Conservation (phyloP, 2,797 vertebrate genomes). For the Cryptoprocta ferox region DNA sequence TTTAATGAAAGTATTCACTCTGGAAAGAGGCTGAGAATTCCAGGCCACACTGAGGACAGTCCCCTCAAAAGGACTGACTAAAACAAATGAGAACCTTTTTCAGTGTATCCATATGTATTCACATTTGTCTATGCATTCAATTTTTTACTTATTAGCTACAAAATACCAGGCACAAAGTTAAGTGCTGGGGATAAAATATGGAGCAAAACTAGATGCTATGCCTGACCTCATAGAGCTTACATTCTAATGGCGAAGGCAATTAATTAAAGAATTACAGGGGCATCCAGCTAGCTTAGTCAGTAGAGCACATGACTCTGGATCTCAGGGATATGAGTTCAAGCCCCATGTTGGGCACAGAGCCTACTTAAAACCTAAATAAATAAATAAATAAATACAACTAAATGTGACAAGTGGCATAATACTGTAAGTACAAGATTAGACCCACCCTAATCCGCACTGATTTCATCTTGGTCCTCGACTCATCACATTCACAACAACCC, state of each 20-base stretch:
- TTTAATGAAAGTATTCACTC: background rate
- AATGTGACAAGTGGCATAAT: background rate
- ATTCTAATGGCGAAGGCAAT: background rate
- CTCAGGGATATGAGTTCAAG: background rate
- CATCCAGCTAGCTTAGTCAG: background rate
- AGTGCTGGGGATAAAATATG: background rate
- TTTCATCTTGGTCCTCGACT: background rate
- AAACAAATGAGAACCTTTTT: background rate
- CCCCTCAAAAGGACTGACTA: background rate
- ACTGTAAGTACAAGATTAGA: background rate
- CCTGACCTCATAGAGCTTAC: background rate
- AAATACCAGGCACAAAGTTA: constrained; percentile 7
- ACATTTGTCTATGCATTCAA: background rate
- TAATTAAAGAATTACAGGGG: constrained; percentile 32
- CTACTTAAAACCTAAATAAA: background rate
- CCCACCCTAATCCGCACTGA: background rate
- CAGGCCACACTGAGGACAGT: background rate
- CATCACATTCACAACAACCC: background rate
- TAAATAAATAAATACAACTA: background rate
- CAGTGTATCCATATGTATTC: background rate
- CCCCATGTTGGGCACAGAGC: background rate
- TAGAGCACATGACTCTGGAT: background rate
- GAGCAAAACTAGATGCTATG: background rate
- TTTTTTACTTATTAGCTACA: constrained; percentile 34
- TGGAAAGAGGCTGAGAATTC: background rate